Evolutionary conservation across 2,797 vertebrate genomes (phyloP), one percentile per base, ranked within the genome.

Genomic region (Thamnophis elegans): DNA sequence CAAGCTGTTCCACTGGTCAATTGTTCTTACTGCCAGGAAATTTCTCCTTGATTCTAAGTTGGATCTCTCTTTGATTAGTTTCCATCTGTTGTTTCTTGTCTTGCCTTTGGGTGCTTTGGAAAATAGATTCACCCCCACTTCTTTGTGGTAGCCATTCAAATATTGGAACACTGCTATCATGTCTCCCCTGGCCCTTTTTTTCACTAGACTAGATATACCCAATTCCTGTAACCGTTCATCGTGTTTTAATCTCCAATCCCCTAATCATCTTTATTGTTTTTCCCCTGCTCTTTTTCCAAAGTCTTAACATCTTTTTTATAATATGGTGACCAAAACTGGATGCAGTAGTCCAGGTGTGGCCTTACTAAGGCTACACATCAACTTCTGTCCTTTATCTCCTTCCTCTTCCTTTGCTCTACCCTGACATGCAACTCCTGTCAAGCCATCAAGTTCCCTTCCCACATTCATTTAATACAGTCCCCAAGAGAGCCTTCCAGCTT

Each of bases 381-480:
- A 9, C 12, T 87, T 78, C 20, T 16, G 14, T 85, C 60, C 92
- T 0, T 73, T 20, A 36, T 73, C 68, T 20, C 8, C 7, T 36
- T 73, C 62, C 62, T 65, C 32, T 73, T 73, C 32, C 68, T 73
- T 73, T 73, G 32, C 18, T 73, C 32, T 36, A 73, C 16, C 13
- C 32, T 1, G 65, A 36, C 68, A 73, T 0, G 1, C 12, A 85
- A 62, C 73, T 88, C 20, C 89, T 94, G 90, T 89, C 55, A 2
- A 0, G 10, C 92, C 91, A 0, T 0, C 42, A 94, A 87, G 93
- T 93, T 93, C 68, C 93, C 95, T 93, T 86, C 42, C 85, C 92
- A 93, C 78, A 90, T 89, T 95, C 93, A 59, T 91, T 94, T 88
- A 89, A 89, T 90, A 32, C 0, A 89, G 92, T 92, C 95, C 90